These are phyloP conservation scores for Butorides virescens DNA, from an alignment of 2,113 vertebrate species.

Conservation along the genomic window DNA sequence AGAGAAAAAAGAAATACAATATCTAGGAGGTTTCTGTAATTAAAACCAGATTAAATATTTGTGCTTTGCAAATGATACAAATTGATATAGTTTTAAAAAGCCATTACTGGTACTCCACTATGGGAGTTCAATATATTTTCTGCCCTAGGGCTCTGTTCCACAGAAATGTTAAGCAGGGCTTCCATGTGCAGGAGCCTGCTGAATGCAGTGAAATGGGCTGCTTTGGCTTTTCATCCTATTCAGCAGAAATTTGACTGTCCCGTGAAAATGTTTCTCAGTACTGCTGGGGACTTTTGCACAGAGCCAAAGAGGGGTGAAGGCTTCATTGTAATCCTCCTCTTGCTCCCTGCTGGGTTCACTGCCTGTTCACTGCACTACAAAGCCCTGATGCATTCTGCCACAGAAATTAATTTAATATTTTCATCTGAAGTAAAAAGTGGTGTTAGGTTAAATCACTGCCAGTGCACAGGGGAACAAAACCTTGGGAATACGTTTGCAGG, in stretches of 20 bases:
- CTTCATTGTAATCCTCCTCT: background rate
- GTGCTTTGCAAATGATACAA: slow-evolving; percentile 4
- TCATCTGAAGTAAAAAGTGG: background rate
- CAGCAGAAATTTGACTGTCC: slow-evolving; percentile 39
- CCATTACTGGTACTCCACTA: background rate
- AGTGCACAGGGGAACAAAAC: background rate
- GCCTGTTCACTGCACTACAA: background rate
- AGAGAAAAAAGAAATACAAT: background rate
- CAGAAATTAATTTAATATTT: slow-evolving; percentile 1
- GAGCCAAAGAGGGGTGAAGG: background rate
- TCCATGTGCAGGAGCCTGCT: slow-evolving; percentile 22
- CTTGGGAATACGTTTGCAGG: background rate
- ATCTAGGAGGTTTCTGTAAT: slow-evolving; percentile 1
- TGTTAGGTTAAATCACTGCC: background rate
- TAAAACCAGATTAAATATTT: slow-evolving; percentile 14
- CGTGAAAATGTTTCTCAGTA: background rate
- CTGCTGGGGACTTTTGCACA: background rate
- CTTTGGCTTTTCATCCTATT: slow-evolving; percentile 35
- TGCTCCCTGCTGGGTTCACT: background rate
- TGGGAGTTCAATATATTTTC: slow-evolving; percentile 39
- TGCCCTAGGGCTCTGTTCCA: slow-evolving; percentile 36
- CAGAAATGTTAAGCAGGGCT: slow-evolving; percentile 20
- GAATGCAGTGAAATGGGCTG: background rate
- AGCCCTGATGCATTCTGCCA: background rate
- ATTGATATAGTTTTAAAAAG: slow-evolving; percentile 36